Evolutionary conservation across 2,888 invertebrate genomes (phyloP).

Genomic region (Diloba caeruleocephala): DNA sequence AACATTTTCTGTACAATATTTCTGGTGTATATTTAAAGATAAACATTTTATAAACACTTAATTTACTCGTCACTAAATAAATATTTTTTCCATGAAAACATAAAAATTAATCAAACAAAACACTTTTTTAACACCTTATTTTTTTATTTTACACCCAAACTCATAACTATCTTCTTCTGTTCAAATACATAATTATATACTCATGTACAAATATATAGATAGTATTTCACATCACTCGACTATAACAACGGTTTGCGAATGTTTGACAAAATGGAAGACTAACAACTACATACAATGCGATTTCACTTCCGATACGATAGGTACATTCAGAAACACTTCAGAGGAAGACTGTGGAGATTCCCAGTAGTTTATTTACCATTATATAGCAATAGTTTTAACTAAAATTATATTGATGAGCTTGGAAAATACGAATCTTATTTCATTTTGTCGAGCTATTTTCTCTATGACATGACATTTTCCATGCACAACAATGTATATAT

Average conservation of each 20-base stretch:
- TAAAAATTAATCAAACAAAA: conserved; percentile 12
- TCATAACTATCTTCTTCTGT: conserved; percentile 45
- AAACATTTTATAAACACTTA: conserved; percentile 2
- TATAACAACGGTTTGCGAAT: conserved; percentile 28
- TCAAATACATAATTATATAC: conserved; percentile 22
- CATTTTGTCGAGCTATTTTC: background rate
- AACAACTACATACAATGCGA: conserved; percentile 45
- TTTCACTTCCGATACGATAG: conserved; percentile 16
- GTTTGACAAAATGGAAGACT: conserved; percentile 56
- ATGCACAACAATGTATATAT: conserved; percentile 28
- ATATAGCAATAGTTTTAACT: conserved; percentile 4
- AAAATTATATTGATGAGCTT: conserved; percentile 16
- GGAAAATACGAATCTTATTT: conserved; percentile 12
- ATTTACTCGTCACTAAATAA: no score
- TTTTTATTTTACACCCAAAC: conserved; percentile 11
- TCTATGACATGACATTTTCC: conserved; percentile 6
- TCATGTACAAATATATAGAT: no score
- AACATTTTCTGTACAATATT: conserved; percentile 10
- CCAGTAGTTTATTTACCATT: conserved; percentile 24
- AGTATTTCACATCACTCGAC: conserved; percentile 18
- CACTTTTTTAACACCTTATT: conserved; percentile 10
- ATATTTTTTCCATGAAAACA: conserved; percentile 12
- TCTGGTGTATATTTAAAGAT: conserved; percentile 12
- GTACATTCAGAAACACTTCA: conserved; percentile 34
- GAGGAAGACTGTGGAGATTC: conserved; percentile 54